Percentiles rank a stretch among this genome's conserved stretches.
Conservation (phyloP, 2,113 vertebrate species). For the Cryptotis parvus region DNA sequence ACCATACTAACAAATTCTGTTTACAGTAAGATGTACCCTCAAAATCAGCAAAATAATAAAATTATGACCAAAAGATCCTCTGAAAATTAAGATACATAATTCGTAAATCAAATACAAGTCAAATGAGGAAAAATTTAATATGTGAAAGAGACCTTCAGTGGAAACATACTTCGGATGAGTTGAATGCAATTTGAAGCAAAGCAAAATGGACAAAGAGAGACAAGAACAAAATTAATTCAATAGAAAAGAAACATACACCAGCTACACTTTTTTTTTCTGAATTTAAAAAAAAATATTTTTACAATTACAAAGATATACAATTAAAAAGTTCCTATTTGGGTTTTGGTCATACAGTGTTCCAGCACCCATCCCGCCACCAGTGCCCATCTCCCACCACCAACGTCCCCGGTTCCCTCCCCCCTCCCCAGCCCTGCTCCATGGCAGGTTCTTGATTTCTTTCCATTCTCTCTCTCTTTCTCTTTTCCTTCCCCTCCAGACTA, state of each 20-base stretch:
- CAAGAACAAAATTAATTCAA: not conserved
- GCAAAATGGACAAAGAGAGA: constrained; percentile 4
- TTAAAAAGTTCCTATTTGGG: no score
- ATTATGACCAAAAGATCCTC: not conserved
- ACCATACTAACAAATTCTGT: not conserved
- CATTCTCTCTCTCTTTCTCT: no score
- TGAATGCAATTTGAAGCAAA: constrained; percentile 12
- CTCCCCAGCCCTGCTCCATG: no score
- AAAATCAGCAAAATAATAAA: constrained; percentile 8
- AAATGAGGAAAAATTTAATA: not conserved
- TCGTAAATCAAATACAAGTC: constrained; percentile 42
- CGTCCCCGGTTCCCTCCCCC: no score
- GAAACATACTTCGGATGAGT: constrained; percentile 48
- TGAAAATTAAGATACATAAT: constrained; percentile 22
- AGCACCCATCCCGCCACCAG: no score
- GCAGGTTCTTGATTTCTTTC: no score
- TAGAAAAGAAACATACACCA: not conserved
- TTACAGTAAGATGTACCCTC: not conserved
- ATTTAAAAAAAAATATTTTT: no score
- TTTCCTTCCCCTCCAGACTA: no score
- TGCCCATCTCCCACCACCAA: no score
- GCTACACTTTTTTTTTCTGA: no score
- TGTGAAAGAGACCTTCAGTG: constrained; percentile 7
- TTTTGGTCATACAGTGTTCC: no score
- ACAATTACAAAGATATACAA: no score